phyloP scores from a whole-genome alignment of 2,888 invertebrate genomes.

The Caradrina kadenii region DNA sequence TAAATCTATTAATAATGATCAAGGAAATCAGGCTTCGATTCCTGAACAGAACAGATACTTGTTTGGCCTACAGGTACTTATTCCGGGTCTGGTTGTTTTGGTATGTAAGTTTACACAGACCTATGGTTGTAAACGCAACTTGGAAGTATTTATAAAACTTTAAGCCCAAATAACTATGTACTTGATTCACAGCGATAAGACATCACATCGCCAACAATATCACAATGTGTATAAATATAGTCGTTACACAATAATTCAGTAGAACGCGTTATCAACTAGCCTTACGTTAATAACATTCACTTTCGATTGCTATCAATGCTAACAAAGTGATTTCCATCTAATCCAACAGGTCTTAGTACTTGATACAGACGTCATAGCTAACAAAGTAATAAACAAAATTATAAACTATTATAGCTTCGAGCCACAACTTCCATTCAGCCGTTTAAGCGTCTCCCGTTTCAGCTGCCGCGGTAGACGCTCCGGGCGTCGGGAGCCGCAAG shows the following conservation, averaged over 20 bases:
- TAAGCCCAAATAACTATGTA: neutral
- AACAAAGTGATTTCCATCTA: constrained; percentile 24
- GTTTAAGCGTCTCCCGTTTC: no score
- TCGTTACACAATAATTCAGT: constrained; percentile 12
- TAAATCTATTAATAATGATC: no score
- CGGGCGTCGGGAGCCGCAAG: no score
- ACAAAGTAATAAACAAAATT: neutral
- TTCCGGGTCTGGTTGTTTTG: no score
- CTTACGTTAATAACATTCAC: constrained; percentile 3
- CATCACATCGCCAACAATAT: neutral
- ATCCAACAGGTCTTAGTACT: neutral
- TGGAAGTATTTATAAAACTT: neutral
- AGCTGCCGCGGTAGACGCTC: no score
- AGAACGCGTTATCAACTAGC: neutral
- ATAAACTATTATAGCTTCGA: no score
- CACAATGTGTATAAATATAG: constrained; percentile 15
- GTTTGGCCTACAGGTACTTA: no score
- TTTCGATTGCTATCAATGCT: constrained; percentile 14
- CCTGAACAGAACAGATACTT: no score
- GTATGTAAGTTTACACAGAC: no score
- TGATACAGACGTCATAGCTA: constrained; percentile 12
- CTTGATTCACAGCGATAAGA: neutral
- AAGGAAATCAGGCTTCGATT: no score
- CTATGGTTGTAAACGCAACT: no score
- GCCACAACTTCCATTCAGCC: no score